Percentiles rank a stretch among this genome's conserved stretches.
Evolutionary conservation across 2,113 vertebrate species (phyloP).

Genomic region (Callospermophilus lateralis): DNA sequence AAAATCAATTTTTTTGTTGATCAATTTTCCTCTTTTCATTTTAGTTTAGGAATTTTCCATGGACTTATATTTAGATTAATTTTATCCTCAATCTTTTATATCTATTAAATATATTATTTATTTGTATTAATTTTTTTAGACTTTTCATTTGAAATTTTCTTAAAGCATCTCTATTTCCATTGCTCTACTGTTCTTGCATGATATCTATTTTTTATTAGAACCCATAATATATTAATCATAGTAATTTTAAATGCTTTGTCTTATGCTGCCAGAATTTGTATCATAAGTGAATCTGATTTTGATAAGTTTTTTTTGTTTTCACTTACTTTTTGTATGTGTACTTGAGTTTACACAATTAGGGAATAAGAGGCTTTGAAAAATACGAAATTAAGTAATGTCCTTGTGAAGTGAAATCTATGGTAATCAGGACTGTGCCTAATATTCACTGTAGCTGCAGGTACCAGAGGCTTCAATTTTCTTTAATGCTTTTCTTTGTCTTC

Average conservation of each 20-base stretch:
- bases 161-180: background rate
- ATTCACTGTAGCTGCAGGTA: background rate
- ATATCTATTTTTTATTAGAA: background rate
- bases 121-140: background rate
- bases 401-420: background rate
- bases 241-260: background rate
- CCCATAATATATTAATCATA: background rate
- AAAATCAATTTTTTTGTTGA: too few relatives aligned
- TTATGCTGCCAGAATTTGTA: rapidly evolving
- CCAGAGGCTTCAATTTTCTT: background rate
- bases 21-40: background rate
- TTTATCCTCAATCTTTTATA: background rate
- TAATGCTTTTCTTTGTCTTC: background rate
- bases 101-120: background rate
- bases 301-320: background rate
- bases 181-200: background rate
- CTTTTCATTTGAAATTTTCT: background rate
- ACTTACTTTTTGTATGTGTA: background rate
- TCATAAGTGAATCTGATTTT: background rate
- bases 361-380: background rate
- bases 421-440: background rate
- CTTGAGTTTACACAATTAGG: background rate
- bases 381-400: background rate
- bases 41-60: background rate
- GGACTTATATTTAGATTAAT: background rate